Base-by-base conservation (phyloP, 1,140 invertebrate genomes). In the Planococcus citri region DNA sequence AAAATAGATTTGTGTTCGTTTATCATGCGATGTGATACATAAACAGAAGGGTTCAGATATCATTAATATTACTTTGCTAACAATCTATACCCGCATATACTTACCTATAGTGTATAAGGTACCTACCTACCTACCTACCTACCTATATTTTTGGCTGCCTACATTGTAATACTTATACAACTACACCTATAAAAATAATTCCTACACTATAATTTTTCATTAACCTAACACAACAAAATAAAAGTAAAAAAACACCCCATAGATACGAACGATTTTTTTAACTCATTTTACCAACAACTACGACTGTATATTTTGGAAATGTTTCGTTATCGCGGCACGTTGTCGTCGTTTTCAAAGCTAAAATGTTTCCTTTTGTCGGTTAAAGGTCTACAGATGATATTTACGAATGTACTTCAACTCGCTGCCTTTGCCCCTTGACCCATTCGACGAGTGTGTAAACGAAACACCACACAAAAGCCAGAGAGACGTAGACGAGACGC, bases 11-110 rank as follows among this genome's bases (percentile, higher is more conserved):
- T 64, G 60, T 64, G 60, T 64, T 64, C 25, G 60, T 27, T 64
- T 64, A 64, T 64, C 60, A 64, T 64, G 60, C 60, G 60, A 64
- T 64, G 60, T 64, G 60, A 64, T 64, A 64, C 24, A 64, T 64
- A 24, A 27, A 10, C 10, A 25, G n/a, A n/a, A 64, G 41, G 41
- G 41, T 51, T 51, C n/a, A 51, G 41, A n/a, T 51, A 51, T 51
- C 41, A 51, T 51, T 51, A 51, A 51, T 51, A 51, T 51, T 51
- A 51, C 41, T 51, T 6, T n/a, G 17, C 41, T 51, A 51, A 51
- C 41, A 9, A 51, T 17, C 41, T 51, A 33, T 33, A 51, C 12
- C 41, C 41, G 41, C 41, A 51, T 33, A 3, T 51, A 51, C 41
- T 51, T 51, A n/a, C n/a, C n/a, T n/a, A n/a, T n/a, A n/a, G n/a